Evolutionary conservation across 2,797 vertebrate genomes (phyloP), one percentile per base, ranked within the genome.

Genomic region (Botia almorhae): DNA sequence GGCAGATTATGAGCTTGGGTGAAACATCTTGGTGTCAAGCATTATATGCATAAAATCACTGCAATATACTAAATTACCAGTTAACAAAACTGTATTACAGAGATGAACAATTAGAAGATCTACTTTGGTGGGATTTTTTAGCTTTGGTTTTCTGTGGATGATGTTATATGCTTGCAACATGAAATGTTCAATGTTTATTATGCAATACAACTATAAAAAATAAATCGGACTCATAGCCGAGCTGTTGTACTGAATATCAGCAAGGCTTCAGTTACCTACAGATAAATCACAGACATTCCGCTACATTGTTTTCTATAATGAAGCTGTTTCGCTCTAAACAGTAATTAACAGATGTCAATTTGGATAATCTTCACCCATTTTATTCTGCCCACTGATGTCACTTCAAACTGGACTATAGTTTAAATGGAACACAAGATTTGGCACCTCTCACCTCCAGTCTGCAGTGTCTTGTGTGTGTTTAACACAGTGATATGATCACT

Each of bases 401-500:
- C 23, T 23, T 58, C 4, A 58, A 68, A 13, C 51, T 21, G 16
- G 17, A 70, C 39, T 43, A 7, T 39, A 16, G 46, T 60, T 33
- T 23, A n/a, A 36, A 46, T 53, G 26, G 43, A 17, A 61, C 17
- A 3, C 21, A 61, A 51, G 21, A 23, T 65, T 80, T 69, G 64
- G 13, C 16, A 0, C 21, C 26, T 11, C 29, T 56, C 19, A 12
- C 11, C 48, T 17, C 53, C 19, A 29, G 21, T 61, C 65, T 12
- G 11, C 17, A 33, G 74, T 55, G 26, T 84, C 46, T 29, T 29
- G 26, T 71, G 71, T 70, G 75, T 67, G 60, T 68, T 69, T 80
- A 69, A 71, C 69, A 68, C 3, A 21, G 29, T n/a, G 72, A 75
- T 33, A 72, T 76, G 67, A 77, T 82, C 70, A 50, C 33, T 16